phyloP scores from a whole-genome alignment of 2,888 invertebrate species.

The Ditylenchus weischeri region DNA sequence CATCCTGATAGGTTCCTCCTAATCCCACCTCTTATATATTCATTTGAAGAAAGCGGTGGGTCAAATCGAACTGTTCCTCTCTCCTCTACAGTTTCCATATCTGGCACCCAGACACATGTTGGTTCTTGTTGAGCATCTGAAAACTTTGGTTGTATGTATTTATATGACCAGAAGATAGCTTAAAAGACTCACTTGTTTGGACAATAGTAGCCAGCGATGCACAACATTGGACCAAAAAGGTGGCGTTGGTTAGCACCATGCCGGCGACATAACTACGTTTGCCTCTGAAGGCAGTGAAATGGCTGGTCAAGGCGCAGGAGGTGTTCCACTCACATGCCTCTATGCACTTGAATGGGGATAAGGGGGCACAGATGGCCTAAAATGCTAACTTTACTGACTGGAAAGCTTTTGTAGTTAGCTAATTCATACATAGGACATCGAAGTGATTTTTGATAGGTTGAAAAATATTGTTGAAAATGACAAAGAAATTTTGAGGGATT shows the following conservation, averaged over 20 bases:
- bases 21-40: constrained; percentile 27
- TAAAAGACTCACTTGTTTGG: constrained; percentile 29
- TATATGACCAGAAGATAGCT: background rate
- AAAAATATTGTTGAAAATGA: too few species aligned
- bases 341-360: constrained; percentile 50
- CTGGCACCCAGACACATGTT: constrained; percentile 32
- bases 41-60: constrained; percentile 31
- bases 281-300: constrained; percentile 47
- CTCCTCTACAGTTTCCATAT: constrained; percentile 38
- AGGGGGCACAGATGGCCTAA: constrained; percentile 55
- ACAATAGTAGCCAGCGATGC: constrained; percentile 52
- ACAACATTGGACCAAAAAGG: constrained; percentile 53
- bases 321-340: constrained; percentile 48
- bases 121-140: constrained; percentile 32
- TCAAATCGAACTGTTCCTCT: constrained; percentile 35
- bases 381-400: constrained; percentile 4
- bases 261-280: constrained; percentile 55
- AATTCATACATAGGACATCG: too few species aligned
- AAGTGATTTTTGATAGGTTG: too few species aligned
- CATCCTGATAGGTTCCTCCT: too few species aligned
- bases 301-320: constrained; percentile 41
- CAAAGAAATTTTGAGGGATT: too few species aligned
- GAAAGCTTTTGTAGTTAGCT: too few species aligned
- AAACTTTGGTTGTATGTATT: background rate
- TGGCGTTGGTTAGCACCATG: constrained; percentile 49